phyloP scores from a whole-genome alignment of 1,140 invertebrate genomes.

The Microplitis demolitor region DNA sequence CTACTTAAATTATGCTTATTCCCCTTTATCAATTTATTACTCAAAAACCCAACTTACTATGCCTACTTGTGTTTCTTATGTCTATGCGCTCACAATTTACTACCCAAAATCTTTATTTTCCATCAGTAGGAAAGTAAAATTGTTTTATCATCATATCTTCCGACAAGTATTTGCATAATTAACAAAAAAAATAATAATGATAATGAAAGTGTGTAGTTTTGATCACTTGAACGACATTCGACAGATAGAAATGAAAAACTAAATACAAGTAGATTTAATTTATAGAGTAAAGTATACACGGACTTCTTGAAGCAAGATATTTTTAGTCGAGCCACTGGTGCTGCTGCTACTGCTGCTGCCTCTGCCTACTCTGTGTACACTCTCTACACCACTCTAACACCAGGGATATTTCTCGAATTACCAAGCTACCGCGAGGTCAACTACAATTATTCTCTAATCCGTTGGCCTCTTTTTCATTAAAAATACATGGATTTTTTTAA shows the following conservation, averaged over 20 bases:
- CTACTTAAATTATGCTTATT: not conserved
- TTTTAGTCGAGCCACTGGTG: conserved; percentile 21
- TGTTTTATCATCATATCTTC: too few species aligned
- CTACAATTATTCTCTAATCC: conserved; percentile 27
- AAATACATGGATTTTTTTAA: not conserved
- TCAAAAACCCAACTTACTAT: too few species aligned
- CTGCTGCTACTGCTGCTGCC: not conserved
- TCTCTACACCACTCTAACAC: not conserved
- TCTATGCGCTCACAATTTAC: too few species aligned
- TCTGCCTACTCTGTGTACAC: not conserved
- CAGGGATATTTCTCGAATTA: conserved; percentile 27
- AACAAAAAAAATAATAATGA: too few species aligned
- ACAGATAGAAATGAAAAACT: too few species aligned
- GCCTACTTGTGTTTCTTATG: too few species aligned
- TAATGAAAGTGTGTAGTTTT: too few species aligned
- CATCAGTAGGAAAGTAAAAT: too few species aligned
- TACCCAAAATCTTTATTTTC: too few species aligned
- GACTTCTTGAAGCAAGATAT: conserved; percentile 14
- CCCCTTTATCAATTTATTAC: not conserved
- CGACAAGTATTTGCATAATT: too few species aligned
- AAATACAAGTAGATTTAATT: too few species aligned
- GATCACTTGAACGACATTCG: too few species aligned
- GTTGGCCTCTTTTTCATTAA: not conserved
- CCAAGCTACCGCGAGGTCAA: conserved; percentile 1
- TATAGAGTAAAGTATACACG: not conserved